Percentiles rank a stretch among this genome's conserved stretches.
Conservation (phyloP, 1,140 invertebrate genomes). For the Aphis gossypii region DNA sequence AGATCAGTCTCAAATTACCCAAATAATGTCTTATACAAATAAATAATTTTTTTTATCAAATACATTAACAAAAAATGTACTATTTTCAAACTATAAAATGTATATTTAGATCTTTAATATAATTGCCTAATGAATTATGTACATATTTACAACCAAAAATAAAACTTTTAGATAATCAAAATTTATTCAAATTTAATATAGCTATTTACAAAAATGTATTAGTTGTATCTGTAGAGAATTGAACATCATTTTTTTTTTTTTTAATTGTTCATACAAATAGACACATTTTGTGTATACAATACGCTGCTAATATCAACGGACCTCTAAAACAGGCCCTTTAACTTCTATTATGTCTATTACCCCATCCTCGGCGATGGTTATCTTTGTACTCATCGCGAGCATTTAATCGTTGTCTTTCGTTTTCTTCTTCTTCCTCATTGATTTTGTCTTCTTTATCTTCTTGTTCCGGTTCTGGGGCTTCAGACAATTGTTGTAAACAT, state of each 20-base stretch:
- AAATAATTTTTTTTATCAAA: background rate
- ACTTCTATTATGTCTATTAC: constrained; percentile 86
- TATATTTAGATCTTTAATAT: background rate
- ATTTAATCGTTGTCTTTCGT: constrained; percentile 77
- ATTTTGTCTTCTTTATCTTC: constrained; percentile 69
- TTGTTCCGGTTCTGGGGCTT: constrained; percentile 64
- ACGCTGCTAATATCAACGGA: background rate
- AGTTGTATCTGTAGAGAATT: background rate
- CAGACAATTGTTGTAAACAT: constrained; percentile 62
- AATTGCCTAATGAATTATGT: background rate
- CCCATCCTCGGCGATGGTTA: constrained; percentile 85
- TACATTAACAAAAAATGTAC: background rate
- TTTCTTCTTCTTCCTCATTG: constrained; percentile 73
- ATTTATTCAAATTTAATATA: background rate
- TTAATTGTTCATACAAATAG: background rate
- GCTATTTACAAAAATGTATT: background rate
- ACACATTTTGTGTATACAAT: background rate
- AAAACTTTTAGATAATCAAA: background rate
- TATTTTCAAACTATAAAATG: background rate
- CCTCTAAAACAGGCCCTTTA: constrained; percentile 64
- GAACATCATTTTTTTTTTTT: background rate
- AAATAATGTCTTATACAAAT: background rate
- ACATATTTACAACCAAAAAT: background rate
- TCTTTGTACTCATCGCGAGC: constrained; percentile 93
- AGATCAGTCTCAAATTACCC: background rate